Evolutionary conservation across 1,140 invertebrate species (phyloP).

Genomic region (Hypothenemus hampei): DNA sequence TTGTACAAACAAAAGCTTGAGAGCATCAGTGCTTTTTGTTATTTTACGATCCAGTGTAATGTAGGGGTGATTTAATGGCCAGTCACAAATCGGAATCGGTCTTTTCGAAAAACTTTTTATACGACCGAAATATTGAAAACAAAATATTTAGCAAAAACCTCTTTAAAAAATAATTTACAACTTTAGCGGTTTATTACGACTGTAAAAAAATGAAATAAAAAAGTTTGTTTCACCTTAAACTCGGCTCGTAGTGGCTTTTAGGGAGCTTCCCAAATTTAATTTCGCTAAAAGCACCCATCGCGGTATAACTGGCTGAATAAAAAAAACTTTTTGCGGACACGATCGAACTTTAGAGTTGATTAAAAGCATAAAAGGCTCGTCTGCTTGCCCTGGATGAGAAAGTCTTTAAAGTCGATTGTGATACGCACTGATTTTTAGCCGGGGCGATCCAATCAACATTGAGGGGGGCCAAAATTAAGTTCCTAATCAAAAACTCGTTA

Average conservation of each 20-base stretch:
- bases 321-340: slow-evolving; percentile 14
- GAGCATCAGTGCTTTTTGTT: slow-evolving; percentile 25
- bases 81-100: not conserved
- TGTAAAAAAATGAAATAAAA: slow-evolving; percentile 15
- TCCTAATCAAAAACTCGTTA: slow-evolving; percentile 21
- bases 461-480: slow-evolving; percentile 13
- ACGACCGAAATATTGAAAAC: too few relatives aligned
- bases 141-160: too few relatives aligned
- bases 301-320: slow-evolving; percentile 13
- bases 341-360: slow-evolving; percentile 23
- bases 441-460: slow-evolving; percentile 21
- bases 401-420: slow-evolving; percentile 17
- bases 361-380: slow-evolving; percentile 19
- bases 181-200: not conserved
- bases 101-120: too few relatives aligned
- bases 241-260: slow-evolving; percentile 11
- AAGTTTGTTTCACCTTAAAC: slow-evolving; percentile 21
- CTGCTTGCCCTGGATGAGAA: slow-evolving; percentile 1
- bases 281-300: slow-evolving; percentile 16
- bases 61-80: slow-evolving; percentile 14
- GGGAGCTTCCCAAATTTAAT: slow-evolving; percentile 13
- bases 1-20: slow-evolving; percentile 25
- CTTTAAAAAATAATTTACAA: too few relatives aligned
- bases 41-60: slow-evolving; percentile 17
- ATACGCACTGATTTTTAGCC: slow-evolving; percentile 19